These are phyloP conservation scores for Pollicipes pollicipes DNA, from an alignment of 1,140 invertebrate species.

Conservation along the genomic window DNA sequence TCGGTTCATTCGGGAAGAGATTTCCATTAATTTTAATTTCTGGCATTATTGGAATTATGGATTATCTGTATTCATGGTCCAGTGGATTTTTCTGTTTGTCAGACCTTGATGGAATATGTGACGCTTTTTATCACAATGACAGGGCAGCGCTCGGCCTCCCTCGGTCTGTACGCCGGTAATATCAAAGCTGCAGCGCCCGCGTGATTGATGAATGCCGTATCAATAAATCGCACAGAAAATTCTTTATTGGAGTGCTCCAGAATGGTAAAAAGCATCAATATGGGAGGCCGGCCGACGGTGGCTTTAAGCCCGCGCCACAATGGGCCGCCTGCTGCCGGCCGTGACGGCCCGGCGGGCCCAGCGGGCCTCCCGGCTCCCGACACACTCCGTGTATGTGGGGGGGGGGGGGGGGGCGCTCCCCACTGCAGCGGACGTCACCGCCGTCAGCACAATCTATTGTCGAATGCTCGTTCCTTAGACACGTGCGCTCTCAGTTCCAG, in stretches of 20 bases:
- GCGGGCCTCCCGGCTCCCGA: background rate
- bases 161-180: background rate
- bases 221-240: slow-evolving; percentile 1
- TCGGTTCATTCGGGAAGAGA: background rate
- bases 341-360: no score
- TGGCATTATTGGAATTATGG: background rate
- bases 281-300: background rate
- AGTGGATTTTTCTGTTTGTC: background rate
- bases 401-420: no score
- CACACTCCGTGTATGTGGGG: no score
- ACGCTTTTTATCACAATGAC: slow-evolving; percentile 2
- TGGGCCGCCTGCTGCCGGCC: background rate
- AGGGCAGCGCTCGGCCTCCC: background rate
- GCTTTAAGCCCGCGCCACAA: background rate
- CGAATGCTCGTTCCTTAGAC: background rate
- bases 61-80: background rate
- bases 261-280: background rate
- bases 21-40: slow-evolving; percentile 2
- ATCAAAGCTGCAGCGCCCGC: background rate
- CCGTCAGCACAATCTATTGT: background rate
- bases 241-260: background rate
- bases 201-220: background rate
- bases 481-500: background rate
- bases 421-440: no score
- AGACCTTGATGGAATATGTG: background rate